phyloP scores from a whole-genome alignment of 2,797 vertebrate species.

The Huso huso region DNA sequence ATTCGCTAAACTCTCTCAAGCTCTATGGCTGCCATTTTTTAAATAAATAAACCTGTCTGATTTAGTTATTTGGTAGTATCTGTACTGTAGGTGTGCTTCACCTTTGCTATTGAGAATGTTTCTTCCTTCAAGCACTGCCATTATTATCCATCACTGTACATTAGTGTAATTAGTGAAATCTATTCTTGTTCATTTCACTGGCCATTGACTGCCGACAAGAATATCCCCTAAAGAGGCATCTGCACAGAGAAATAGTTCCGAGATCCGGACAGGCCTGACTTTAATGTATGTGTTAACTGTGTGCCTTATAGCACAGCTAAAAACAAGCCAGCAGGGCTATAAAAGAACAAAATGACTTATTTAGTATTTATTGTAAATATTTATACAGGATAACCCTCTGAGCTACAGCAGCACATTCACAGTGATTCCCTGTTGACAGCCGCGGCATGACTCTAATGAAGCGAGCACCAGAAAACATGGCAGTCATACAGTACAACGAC shows the following conservation, averaged over 20 bases:
- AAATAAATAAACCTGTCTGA: too few species aligned
- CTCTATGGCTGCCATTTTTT: too few species aligned
- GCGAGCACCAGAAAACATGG: not conserved
- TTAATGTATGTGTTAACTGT: not conserved
- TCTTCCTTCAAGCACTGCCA: not conserved
- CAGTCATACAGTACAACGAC: too few species aligned
- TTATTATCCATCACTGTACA: not conserved
- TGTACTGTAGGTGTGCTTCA: conserved; percentile 2
- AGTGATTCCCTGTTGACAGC: not conserved
- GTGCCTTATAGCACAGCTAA: not conserved
- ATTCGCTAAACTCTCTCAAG: too few species aligned
- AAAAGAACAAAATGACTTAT: not conserved
- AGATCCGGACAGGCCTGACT: not conserved
- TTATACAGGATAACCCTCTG: not conserved
- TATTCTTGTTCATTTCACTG: not conserved
- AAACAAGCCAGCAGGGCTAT: not conserved
- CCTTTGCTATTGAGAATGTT: not conserved
- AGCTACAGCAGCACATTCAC: not conserved
- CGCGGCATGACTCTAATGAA: not conserved
- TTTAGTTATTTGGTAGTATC: too few species aligned
- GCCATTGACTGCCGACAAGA: conserved; percentile 7
- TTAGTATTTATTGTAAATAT: not conserved
- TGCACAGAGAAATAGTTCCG: not conserved
- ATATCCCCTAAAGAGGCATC: conserved; percentile 1
- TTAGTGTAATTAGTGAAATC: conserved; percentile 11